Evolutionary conservation across 2,888 invertebrate genomes (phyloP), one percentile per base, ranked within the genome.

Genomic region (Pediacus dermestoides): DNA sequence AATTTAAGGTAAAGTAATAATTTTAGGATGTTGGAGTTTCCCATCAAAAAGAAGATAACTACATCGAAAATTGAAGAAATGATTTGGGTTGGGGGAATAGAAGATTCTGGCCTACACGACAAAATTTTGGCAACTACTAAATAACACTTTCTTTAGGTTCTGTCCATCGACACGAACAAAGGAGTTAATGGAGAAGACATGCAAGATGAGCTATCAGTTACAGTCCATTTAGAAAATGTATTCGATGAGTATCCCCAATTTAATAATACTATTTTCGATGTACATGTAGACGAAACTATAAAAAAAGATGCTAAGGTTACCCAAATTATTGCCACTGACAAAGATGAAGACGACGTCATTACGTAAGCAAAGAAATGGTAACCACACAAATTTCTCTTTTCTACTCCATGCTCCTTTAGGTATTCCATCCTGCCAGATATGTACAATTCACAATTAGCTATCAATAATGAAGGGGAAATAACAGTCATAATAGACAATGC

Each of bases 221-320:
- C n/a, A n/a, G n/a, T n/a, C n/a, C n/a, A n/a, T n/a, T 71, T 85
- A 26, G 66, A 68, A 16, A 83, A 87, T 66, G 75, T 77, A 71
- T 87, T 86, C 63, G 86, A 87, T 57, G 84, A 85, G 60, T 53
- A 68, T 46, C 87, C 87, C 1, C 73, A 73, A 45, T 86, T 86
- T 61, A 55, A 63, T 3, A 50, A 57, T 8, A 59, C 63, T 2
- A 63, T 68, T 18, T 68, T 64, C 1, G 69, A 55, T 0, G 71
- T 70, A 0, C 48, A 63, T 3, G 68, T 79, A 35, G 61, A 73
- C 8, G 86, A 85, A 68, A 79, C 77, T 10, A 74, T 74, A 15
- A 67, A 64, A 1, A 64, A 56, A 2, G 75, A 72, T 2, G 69
- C 64, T 43, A 41, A 48, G 2, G 72, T 86, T n/a, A 73, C 66